These are phyloP conservation scores for Nothocercus julius DNA, from an alignment of 2,113 vertebrate genomes.

Conservation along the genomic window DNA sequence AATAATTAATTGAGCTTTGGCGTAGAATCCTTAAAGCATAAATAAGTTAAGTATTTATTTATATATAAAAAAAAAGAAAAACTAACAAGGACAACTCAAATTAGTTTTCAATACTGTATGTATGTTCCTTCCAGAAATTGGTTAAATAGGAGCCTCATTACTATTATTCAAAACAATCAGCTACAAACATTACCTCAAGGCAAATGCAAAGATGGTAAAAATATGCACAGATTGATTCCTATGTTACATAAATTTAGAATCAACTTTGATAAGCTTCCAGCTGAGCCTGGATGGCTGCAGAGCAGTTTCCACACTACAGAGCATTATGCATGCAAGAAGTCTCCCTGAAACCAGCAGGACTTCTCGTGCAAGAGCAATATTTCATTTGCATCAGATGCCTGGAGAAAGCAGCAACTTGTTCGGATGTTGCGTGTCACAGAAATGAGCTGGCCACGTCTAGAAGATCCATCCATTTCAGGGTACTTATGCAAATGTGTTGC, in stretches of 20 bases:
- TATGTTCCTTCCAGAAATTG: neutral
- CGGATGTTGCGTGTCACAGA: neutral
- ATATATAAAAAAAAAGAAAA: neutral
- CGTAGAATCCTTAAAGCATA: neutral
- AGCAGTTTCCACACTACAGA: neutral
- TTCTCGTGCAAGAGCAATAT: neutral
- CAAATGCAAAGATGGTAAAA: neutral
- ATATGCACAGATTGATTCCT: neutral
- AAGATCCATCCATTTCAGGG: neutral
- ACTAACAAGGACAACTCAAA: neutral
- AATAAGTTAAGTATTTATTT: neutral
- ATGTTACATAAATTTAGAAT: neutral
- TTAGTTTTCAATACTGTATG: neutral
- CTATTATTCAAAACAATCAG: neutral
- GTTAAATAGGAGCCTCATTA: neutral
- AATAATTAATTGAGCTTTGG: neutral
- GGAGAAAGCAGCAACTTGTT: neutral
- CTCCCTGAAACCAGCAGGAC: neutral
- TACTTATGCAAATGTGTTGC: neutral
- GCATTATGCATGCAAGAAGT: neutral
- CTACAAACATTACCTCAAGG: neutral
- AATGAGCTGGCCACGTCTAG: neutral
- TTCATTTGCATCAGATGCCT: conserved; percentile 9
- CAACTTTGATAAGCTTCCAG: neutral
- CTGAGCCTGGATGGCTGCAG: neutral